Evolutionary conservation across 2,113 vertebrate species (phyloP).

Genomic region (Notarius lentiginosus): DNA sequence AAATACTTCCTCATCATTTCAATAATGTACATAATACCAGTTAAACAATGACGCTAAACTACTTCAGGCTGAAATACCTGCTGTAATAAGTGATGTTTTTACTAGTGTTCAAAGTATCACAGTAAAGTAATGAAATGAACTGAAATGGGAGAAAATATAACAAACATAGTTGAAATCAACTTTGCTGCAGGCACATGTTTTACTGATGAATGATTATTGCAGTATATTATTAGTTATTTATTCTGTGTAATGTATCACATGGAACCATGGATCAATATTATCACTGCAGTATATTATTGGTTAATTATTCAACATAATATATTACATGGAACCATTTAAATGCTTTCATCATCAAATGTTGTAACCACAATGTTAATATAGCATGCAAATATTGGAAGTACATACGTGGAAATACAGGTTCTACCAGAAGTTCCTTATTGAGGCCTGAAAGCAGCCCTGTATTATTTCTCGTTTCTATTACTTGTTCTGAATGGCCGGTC

Average conservation of each 20-base stretch:
- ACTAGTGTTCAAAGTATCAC: not conserved
- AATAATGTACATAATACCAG: too few relatives aligned
- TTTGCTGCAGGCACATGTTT: not conserved
- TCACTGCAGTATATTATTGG: not conserved
- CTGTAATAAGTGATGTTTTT: not conserved
- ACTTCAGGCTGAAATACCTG: not conserved
- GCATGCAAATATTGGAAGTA: conserved; percentile 11
- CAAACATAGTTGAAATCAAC: not conserved
- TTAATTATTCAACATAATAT: not conserved
- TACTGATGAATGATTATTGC: not conserved
- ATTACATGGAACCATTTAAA: not conserved
- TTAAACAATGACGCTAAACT: too few relatives aligned
- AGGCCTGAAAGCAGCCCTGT: not conserved
- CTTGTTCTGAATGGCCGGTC: not conserved
- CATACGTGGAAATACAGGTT: not conserved
- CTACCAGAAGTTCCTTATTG: not conserved
- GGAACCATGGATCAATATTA: not conserved
- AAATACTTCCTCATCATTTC: not conserved
- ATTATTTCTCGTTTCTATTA: not conserved
- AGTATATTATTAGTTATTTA: not conserved
- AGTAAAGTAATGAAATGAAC: not conserved
- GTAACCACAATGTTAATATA: conserved; percentile 1
- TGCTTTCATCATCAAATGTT: conserved; percentile 24
- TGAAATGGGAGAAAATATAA: not conserved
- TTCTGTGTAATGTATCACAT: not conserved